Percentiles rank a stretch among this genome's conserved stretches.
Conservation (phyloP, 2,113 vertebrate genomes). For the Burhinus bistriatus region DNA sequence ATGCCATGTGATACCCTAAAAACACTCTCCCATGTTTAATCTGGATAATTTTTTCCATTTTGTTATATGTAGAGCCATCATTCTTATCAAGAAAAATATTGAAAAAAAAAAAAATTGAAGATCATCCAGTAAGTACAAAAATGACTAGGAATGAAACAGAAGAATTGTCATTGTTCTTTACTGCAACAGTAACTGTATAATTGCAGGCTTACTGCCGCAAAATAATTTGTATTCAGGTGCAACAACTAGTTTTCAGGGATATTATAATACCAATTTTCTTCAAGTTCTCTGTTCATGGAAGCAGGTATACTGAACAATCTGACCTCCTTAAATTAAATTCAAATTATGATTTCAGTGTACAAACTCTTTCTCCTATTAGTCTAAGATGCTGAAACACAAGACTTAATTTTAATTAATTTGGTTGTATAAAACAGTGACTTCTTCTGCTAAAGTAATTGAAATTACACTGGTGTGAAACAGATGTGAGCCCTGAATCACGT, state of each 20-base stretch:
- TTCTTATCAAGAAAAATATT: not conserved
- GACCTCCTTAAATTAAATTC: conserved; percentile 5
- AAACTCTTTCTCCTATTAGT: not conserved
- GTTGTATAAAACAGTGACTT: not conserved
- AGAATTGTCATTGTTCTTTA: not conserved
- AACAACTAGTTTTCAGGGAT: not conserved
- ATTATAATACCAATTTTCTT: not conserved
- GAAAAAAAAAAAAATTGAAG: not conserved
- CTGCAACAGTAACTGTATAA: not conserved
- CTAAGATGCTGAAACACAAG: not conserved
- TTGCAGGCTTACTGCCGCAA: not conserved
- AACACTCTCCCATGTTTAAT: not conserved
- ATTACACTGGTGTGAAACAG: not conserved
- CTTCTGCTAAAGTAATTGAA: not conserved
- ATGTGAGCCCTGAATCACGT: not conserved
- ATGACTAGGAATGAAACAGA: not conserved
- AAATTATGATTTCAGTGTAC: not conserved
- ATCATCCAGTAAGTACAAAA: not conserved
- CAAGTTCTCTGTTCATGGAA: not conserved
- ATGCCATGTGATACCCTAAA: not conserved
- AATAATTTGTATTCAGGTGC: not conserved
- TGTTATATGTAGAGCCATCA: not conserved
- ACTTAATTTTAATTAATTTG: not conserved
- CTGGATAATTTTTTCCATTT: not conserved
- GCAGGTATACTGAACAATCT: not conserved